Evolutionary conservation across 2,888 invertebrate genomes (phyloP).

Genomic region (Acholoe squamosa): DNA sequence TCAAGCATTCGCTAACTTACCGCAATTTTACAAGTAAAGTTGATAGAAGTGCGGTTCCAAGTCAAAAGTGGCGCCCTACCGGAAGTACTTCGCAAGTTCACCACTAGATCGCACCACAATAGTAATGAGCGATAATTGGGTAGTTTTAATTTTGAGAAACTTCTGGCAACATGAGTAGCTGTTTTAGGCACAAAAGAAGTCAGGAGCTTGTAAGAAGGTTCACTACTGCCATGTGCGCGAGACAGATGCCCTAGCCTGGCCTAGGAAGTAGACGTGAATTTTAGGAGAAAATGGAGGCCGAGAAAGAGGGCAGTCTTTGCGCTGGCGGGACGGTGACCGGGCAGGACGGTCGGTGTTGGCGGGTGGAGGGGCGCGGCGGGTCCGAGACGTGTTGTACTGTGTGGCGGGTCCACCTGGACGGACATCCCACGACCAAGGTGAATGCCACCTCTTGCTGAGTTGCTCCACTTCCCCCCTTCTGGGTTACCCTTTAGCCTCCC

Average conservation of each 20-base stretch:
- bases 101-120: not conserved
- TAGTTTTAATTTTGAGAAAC: not conserved
- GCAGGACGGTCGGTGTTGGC: conserved; percentile 44
- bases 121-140: not conserved
- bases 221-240: no score
- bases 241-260: no score
- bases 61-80: not conserved
- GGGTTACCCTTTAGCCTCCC: no score
- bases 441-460: no score
- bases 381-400: conserved; percentile 41
- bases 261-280: not conserved
- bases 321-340: not conserved
- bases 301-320: not conserved
- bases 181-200: no score
- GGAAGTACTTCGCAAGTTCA: not conserved
- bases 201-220: no score
- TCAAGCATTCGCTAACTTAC: no score
- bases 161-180: no score
- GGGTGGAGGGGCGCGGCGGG: conserved; percentile 22
- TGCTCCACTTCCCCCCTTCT: no score
- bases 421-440: conserved; percentile 1
- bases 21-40: no score
- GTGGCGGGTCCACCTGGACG: conserved; percentile 41
- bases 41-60: no score
- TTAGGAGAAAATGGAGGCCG: not conserved